Evolutionary conservation across 2,888 invertebrate genomes (phyloP), one percentile per base, ranked within the genome.

Genomic region (Sericinus montela): DNA sequence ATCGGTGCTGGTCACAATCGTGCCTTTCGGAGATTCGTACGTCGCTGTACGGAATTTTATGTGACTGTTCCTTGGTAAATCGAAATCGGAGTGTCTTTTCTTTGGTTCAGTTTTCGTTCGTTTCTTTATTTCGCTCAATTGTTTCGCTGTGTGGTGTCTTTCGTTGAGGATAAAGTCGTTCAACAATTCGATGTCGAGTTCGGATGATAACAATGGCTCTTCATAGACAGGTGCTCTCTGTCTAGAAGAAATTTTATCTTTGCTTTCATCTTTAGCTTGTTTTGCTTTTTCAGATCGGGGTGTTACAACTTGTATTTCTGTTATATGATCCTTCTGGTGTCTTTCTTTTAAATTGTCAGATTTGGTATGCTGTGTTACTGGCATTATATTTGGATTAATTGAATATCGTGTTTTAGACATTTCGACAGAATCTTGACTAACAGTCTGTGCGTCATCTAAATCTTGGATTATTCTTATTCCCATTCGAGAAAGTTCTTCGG

Each of bases 241-340:
- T 56, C 80, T 85, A 56, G 82, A 80, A 29, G 76, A 64, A 46
- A 83, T 65, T 69, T 85, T 85, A 52, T 71, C 36, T 71, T 75
- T 78, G 25, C 57, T 64, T 57, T 71, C 66, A 15, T 72, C 54
- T 63, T 74, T 72, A 44, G 78, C 66, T 54, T 72, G 73, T 9
- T 58, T 56, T 13, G 61, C 58, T 58, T 80, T 81, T 57, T 78
- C 90, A 45, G 71, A 84, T 37, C 81, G 79, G 4, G 91, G 90
- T 11, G 91, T 91, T 1, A 91, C 78, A 0, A 94, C 94, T 76
- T 94, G 93, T 50, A 94, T 94, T 79, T 94, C 94, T 34, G 94
- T 94, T 28, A 94, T 90, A 65, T 93, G 94, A 19, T 92, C 67
- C 11, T 60, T 54, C 25, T 72, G 65, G 49, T 70, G 60, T 1